These are phyloP conservation scores for Hemicordylus capensis DNA, from an alignment of 2,113 vertebrate species.

Conservation along the genomic window DNA sequence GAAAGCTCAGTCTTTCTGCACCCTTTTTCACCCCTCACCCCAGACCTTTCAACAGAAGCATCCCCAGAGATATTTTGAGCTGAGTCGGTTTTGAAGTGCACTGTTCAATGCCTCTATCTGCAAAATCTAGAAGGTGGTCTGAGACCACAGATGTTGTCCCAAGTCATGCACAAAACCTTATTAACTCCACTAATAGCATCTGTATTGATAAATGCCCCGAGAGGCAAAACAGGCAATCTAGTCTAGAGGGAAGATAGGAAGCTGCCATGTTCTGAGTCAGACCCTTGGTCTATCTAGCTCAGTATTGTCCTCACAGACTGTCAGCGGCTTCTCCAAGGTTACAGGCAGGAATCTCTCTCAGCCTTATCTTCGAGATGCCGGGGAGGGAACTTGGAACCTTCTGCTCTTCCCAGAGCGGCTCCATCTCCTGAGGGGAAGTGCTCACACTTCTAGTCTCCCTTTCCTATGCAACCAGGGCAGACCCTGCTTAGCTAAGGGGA, in stretches of 20 bases:
- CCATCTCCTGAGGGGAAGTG: too few species aligned
- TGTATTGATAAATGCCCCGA: background rate
- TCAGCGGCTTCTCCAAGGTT: background rate
- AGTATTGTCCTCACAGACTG: background rate
- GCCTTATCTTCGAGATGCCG: too few species aligned
- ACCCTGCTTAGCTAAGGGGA: too few species aligned
- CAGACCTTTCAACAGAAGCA: slow-evolving; percentile 35
- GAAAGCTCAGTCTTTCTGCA: slow-evolving; percentile 55
- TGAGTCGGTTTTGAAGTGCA: background rate
- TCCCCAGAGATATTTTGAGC: background rate
- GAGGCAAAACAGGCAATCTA: background rate
- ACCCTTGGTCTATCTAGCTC: background rate
- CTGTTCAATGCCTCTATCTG: background rate
- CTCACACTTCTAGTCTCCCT: too few species aligned
- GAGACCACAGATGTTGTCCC: too few species aligned
- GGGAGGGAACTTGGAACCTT: too few species aligned
- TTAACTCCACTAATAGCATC: background rate
- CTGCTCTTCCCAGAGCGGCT: too few species aligned
- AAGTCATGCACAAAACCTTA: background rate
- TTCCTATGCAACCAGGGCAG: too few species aligned
- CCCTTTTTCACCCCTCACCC: background rate
- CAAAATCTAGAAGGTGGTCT: background rate
- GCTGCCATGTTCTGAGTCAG: too few species aligned
- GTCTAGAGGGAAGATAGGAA: background rate
- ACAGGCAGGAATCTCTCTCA: too few species aligned